Base-by-base conservation (phyloP, 2,888 invertebrate species). In the Hipparchia sbordonii region DNA sequence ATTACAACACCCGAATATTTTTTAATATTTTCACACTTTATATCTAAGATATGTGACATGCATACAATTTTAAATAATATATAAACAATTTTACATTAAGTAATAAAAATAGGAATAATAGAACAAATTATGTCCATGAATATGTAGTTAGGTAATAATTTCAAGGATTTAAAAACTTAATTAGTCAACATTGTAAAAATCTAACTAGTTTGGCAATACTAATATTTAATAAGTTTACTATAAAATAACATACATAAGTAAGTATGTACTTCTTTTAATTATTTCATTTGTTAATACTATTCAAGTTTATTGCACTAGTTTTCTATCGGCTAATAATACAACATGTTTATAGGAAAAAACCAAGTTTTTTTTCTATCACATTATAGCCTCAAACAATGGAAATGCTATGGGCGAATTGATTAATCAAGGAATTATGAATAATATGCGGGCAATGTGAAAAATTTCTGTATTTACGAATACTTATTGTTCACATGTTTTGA, bases 1-100 rank as follows among this genome's bases (percentile, higher is more conserved):
- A 79, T 82, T 84, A 85, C 88, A 91, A 91, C 90, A 91, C 92
- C 91, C 90, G 80, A 85, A 83, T 79, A 77, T 81, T 82, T 87
- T 85, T 66, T 72, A 72, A 73, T 39, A 39, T 61, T 73, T 72
- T 61, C 74, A 75, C 67, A 77, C 71, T 75, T 71, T 77, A 33
- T 70, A 56, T 71, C 23, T 70, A 60, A 52, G 2, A 69, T 61
- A 61, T 56, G 46, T 52, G 1, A 70, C 63, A 62, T 51, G 8
- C 70, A 70, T 62, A 67, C n/a, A 39, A 45, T 6, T 23, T 52
- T 5, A 39, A 39, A 39, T 7, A 52, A 68, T 59, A 59, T 1
- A 8, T 59, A 48, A 57, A n/a, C 8, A 6, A 10, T 51, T 51
- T 52, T 39, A 61, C 33, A n/a, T 57, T n/a, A 67, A 33, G 8